Evolutionary conservation across 1,140 invertebrate genomes (phyloP).

Genomic region (Orchesella cincta): DNA sequence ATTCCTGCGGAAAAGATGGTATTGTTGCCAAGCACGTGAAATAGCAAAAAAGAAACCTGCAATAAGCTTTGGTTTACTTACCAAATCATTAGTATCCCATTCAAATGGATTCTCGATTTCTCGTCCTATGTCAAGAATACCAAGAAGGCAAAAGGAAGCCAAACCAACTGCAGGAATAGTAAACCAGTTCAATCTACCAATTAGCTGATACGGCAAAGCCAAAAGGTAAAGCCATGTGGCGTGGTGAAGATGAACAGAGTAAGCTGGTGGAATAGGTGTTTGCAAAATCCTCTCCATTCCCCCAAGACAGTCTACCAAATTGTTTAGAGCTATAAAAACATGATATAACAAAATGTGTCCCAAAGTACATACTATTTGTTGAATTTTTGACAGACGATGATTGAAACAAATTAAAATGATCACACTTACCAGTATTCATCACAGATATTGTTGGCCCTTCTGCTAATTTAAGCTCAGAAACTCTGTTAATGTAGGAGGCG

Average conservation of each 20-base stretch:
- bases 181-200: constrained; percentile 32
- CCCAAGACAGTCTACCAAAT: constrained; percentile 29
- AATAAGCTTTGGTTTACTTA: not conserved
- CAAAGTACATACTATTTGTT: not conserved
- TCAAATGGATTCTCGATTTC: constrained; percentile 39
- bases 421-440: no score
- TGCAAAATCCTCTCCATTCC: constrained; percentile 36
- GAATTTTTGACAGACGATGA: not conserved
- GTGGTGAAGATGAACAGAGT: constrained; percentile 39
- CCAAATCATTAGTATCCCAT: constrained; percentile 31
- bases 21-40: not conserved
- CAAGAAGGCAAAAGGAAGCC: constrained; percentile 31
- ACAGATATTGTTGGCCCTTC: no score
- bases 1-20: constrained; percentile 30
- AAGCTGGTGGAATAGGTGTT: constrained; percentile 39
- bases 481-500: no score
- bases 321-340: constrained; percentile 11
- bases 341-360: not conserved
- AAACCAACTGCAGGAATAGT: constrained; percentile 34
- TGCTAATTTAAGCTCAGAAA: no score
- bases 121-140: constrained; percentile 27
- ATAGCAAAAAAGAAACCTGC: no score
- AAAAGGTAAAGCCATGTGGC: constrained; percentile 36
- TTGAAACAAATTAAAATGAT: no score
- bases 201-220: constrained; percentile 35